Evolutionary conservation across 2,888 invertebrate species (phyloP), one percentile per base, ranked within the genome.

Genomic region (Tethea ocularis): DNA sequence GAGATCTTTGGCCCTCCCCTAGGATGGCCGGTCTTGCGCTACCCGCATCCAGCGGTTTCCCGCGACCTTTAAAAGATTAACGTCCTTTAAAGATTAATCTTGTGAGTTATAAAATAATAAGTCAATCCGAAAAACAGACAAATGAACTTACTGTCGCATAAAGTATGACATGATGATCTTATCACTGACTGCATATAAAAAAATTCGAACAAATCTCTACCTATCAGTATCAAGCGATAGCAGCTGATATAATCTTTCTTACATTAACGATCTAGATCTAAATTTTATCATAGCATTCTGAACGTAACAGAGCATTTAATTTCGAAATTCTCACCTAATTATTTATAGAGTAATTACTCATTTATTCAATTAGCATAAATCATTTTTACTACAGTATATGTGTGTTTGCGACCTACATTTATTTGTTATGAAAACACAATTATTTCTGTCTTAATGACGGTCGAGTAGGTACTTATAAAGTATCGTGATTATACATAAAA

Each of bases 301-400:
- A 58, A 61, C 23, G 54, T 56, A 58, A 36, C 13, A 46, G 52
- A 57, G 17, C 38, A 57, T 66, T 64, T 61, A 60, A 24, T 61
- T 64, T 64, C 59, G 67, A 66, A 69, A 71, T 52, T 55, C 51
- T 5, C 6, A 52, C 38, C n/a, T 53, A 59, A 66, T 67, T 64
- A 63, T 64, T 62, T 57, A 58, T 57, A 59, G 29, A 52, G 59
- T 61, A 61, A 64, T 66, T 64, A 61, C 56, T 51, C 52, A 62
- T 58, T 64, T 60, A 62, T 54, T 29, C 52, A 63, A 63, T 66
- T 63, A 64, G 61, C 61, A 67, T 64, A 64, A 62, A 64, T 54
- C 61, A 46, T 61, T 64, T 65, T 62, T 58, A 58, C 59, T 58
- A 22, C 17, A 0, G 20, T 15, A 10, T 26, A 6, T 13, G 15